Conservation (phyloP, 2,797 vertebrate genomes). For the Morelia viridis region DNA sequence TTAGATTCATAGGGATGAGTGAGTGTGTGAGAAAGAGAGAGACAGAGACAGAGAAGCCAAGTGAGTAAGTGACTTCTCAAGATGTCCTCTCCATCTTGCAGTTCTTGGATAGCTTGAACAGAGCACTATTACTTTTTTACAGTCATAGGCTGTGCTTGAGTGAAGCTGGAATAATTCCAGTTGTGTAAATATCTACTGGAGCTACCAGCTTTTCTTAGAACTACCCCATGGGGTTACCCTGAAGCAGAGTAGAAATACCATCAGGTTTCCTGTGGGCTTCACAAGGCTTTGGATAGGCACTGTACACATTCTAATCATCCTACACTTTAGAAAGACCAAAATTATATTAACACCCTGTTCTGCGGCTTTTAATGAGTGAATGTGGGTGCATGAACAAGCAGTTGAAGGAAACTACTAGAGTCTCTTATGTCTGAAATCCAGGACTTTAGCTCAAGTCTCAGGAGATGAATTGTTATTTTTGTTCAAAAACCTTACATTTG, state of each 20-base stretch:
- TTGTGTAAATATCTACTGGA: conserved; percentile 72
- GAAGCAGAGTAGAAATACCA: conserved; percentile 50
- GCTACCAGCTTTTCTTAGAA: conserved; percentile 57
- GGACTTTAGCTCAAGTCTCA: conserved; percentile 33
- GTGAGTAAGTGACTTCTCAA: conserved; percentile 33
- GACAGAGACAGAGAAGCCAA: too few relatives aligned
- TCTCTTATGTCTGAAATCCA: conserved; percentile 22
- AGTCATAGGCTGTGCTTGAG: conserved; percentile 65
- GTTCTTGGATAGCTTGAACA: conserved; percentile 62
- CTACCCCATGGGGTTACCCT: conserved; percentile 60
- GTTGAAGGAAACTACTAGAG: conserved; percentile 40
- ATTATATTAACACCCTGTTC: conserved; percentile 35
- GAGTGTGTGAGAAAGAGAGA: conserved; percentile 40
- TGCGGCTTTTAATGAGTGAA: conserved; percentile 43
- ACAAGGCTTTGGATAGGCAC: conserved; percentile 12
- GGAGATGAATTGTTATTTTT: conserved; percentile 50
- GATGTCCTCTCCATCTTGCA: conserved; percentile 67
- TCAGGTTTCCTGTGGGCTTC: conserved; percentile 56
- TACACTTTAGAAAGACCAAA: conserved; percentile 28
- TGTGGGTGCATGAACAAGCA: conserved; percentile 19
- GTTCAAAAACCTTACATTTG: conserved; percentile 36
- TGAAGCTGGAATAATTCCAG: conserved; percentile 70
- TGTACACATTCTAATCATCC: conserved; percentile 13
- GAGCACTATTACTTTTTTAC: conserved; percentile 40
- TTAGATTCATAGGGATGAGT: conserved; percentile 29